Conservation (phyloP, 1,140 invertebrate genomes). For the Cyphomyrmex costatus region DNA sequence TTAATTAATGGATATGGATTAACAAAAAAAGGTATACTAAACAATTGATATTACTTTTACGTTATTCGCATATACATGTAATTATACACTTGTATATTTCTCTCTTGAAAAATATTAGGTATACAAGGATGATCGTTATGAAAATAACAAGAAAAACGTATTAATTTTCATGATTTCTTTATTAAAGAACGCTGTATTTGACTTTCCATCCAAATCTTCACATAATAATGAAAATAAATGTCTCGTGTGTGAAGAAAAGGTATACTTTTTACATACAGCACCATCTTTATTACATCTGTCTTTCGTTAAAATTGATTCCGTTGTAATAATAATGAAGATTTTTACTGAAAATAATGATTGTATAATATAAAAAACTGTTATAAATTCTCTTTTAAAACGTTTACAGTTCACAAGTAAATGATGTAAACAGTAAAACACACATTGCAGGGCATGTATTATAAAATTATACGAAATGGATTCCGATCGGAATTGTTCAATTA, state of each 20-base stretch:
- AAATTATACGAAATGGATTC: no score
- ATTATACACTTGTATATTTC: background rate
- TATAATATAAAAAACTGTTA: background rate
- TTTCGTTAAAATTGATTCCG: background rate
- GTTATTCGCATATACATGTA: constrained; percentile 7
- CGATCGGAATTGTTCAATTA: no score
- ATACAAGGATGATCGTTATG: background rate
- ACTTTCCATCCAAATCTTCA: background rate
- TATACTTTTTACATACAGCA: constrained; percentile 58
- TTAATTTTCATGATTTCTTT: background rate
- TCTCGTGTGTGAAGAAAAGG: constrained; percentile 45
- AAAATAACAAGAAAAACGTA: background rate
- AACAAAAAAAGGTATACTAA: background rate
- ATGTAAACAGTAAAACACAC: background rate
- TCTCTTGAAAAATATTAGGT: background rate
- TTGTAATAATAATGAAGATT: constrained; percentile 29
- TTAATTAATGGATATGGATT: background rate
- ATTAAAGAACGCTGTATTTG: constrained; percentile 14
- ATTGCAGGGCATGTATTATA: background rate
- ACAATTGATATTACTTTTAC: background rate
- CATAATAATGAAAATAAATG: constrained; percentile 17
- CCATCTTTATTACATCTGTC: background rate
- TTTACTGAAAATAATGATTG: constrained; percentile 49
- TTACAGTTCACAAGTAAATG: background rate
- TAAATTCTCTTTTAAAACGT: background rate